These are phyloP conservation scores for Caenorhabditis zanzibari DNA, from an alignment of 2,888 invertebrate species.

Conservation along the genomic window DNA sequence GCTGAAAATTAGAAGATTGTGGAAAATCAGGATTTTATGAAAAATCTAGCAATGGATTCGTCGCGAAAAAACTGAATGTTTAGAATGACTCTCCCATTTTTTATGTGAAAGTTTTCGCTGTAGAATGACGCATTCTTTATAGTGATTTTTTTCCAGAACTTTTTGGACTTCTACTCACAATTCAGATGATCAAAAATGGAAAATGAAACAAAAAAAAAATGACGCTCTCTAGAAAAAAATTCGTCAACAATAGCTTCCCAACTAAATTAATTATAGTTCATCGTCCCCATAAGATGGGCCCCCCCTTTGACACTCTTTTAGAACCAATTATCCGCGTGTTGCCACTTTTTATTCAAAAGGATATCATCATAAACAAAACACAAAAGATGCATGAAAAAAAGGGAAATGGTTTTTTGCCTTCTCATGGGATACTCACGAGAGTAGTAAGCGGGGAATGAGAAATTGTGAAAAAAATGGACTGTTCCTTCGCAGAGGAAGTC, in stretches of 20 bases:
- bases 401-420: conserved; percentile 32
- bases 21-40: neutral
- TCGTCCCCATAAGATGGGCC: neutral
- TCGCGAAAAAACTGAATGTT: neutral
- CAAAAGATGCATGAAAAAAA: conserved; percentile 46
- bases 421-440: neutral
- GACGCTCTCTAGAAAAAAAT: neutral
- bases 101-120: neutral
- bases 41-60: conserved; percentile 2
- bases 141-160: too few relatives aligned
- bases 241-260: neutral
- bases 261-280: conserved; percentile 23
- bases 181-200: neutral
- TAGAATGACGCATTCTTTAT: too few relatives aligned
- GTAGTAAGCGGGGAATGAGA: conserved; percentile 3
- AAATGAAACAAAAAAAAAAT: conserved; percentile 11
- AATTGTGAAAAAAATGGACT: conserved; percentile 29
- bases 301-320: neutral
- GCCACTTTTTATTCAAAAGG: conserved; percentile 22
- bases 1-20: conserved; percentile 28
- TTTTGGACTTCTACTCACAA: too few relatives aligned
- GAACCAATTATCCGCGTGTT: conserved; percentile 25
- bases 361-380: conserved; percentile 25
- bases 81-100: conserved; percentile 6
- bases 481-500: neutral